These are phyloP conservation scores for Epinotia demarniana DNA, from an alignment of 2,888 invertebrate genomes.

Conservation along the genomic window DNA sequence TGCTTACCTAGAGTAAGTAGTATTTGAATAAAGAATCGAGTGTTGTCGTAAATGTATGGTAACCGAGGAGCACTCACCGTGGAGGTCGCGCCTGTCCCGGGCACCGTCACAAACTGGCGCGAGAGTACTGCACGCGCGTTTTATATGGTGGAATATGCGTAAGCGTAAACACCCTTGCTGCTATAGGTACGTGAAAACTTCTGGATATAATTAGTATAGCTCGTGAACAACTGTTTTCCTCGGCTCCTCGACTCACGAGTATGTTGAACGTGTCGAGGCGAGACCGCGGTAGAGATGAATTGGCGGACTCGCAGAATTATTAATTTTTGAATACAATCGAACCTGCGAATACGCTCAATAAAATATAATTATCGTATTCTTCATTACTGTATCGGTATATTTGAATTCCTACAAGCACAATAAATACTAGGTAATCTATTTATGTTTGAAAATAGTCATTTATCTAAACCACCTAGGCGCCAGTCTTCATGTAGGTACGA, in stretches of 20 bases:
- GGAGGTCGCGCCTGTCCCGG: constrained; percentile 60
- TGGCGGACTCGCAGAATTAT: too few species aligned
- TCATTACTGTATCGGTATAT: too few species aligned
- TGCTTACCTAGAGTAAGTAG: neutral
- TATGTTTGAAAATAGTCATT: too few species aligned
- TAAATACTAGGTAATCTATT: too few species aligned
- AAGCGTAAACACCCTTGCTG: constrained; percentile 56
- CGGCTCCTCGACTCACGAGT: neutral
- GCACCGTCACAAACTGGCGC: constrained; percentile 79
- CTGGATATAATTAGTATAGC: constrained; percentile 18
- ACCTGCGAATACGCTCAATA: too few species aligned
- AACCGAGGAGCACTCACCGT: constrained; percentile 63
- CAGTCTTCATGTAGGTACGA: too few species aligned
- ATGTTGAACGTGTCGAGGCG: too few species aligned
- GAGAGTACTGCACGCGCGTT: constrained; percentile 64
- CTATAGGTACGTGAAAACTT: constrained; percentile 30
- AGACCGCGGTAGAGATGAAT: too few species aligned
- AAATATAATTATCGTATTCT: too few species aligned
- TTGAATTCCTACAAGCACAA: too few species aligned
- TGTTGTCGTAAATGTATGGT: constrained; percentile 11
- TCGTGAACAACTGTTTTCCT: constrained; percentile 19
- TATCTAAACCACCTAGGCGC: too few species aligned
- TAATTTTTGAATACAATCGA: too few species aligned
- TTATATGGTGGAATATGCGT: constrained; percentile 73
- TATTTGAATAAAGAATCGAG: neutral